These are phyloP conservation scores for Arrhopalites spinosus DNA, from an alignment of 2,888 invertebrate species.

Conservation along the genomic window DNA sequence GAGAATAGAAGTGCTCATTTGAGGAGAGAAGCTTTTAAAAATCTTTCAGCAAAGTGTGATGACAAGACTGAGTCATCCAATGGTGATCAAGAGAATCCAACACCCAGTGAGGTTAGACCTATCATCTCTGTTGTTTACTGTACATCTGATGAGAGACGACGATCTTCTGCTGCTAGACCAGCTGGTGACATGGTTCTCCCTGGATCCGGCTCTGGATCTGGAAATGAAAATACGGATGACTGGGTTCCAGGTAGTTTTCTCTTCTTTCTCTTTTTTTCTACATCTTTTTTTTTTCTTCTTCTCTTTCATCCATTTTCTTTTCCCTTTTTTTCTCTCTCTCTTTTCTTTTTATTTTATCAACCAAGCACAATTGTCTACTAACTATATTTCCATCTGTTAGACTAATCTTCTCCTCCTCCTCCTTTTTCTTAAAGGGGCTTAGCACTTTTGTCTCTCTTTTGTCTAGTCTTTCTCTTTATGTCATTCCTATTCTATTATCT, in stretches of 20 bases:
- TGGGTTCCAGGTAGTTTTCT: constrained; percentile 45
- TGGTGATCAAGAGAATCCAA: constrained; percentile 52
- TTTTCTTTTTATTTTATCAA: not conserved
- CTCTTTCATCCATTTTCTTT: not conserved
- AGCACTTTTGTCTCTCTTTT: not conserved
- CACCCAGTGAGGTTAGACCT: constrained; percentile 53
- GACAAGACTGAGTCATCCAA: constrained; percentile 53
- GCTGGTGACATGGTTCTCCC: constrained; percentile 51
- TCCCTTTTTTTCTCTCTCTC: not conserved
- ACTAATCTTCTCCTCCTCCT: not conserved
- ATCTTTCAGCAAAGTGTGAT: constrained; percentile 51
- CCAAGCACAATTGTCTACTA: not conserved
- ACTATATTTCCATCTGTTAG: constrained; percentile 4
- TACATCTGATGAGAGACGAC: constrained; percentile 54
- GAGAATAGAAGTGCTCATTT: constrained; percentile 52
- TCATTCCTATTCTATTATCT: not conserved
- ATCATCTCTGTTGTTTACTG: constrained; percentile 56
- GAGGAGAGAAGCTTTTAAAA: constrained; percentile 56
- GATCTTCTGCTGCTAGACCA: constrained; percentile 49
- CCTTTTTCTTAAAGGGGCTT: not conserved
- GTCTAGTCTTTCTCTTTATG: not conserved
- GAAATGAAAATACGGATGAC: constrained; percentile 53
- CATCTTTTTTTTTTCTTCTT: not conserved
- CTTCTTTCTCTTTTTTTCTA: not conserved
- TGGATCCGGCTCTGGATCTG: constrained; percentile 46